Conservation (phyloP, 64 coral and sea anemone species). For the Dendrophyllia cribrosa region DNA sequence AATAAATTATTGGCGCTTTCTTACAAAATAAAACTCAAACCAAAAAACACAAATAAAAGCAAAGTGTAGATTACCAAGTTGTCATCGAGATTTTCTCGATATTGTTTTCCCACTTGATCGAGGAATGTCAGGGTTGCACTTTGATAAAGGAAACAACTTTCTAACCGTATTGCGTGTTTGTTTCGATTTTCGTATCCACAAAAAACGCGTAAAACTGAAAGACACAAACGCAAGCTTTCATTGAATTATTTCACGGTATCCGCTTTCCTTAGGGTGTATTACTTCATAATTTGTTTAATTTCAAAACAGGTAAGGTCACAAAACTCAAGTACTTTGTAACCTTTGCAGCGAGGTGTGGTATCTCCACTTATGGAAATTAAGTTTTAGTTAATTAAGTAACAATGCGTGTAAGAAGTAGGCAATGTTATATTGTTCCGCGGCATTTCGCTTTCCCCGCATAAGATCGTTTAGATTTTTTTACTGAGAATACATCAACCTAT, state of each 20-base stretch:
- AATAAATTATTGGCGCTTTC: background rate
- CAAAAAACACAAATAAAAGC: background rate
- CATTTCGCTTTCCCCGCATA: too few species aligned
- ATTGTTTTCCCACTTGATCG: background rate
- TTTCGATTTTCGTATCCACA: background rate
- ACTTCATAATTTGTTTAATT: constrained; percentile 36
- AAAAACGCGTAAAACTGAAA: background rate
- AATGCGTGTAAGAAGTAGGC: too few species aligned
- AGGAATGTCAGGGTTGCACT: background rate
- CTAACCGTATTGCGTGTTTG: too few species aligned
- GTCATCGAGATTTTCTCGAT: background rate
- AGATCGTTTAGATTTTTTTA: too few species aligned
- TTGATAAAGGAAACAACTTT: too few species aligned
- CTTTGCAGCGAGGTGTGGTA: background rate
- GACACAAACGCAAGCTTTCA: background rate
- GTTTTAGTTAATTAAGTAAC: too few species aligned
- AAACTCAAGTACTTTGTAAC: constrained; percentile 27
- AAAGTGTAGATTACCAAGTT: background rate
- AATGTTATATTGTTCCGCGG: too few species aligned
- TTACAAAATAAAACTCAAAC: background rate
- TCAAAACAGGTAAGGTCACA: constrained; percentile 33
- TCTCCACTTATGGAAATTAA: too few species aligned
- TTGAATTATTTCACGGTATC: background rate
- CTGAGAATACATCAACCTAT: too few species aligned
- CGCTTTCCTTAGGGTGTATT: background rate